These are phyloP conservation scores for Prunella himalayana DNA, from an alignment of 2,113 vertebrate species.

Conservation along the genomic window DNA sequence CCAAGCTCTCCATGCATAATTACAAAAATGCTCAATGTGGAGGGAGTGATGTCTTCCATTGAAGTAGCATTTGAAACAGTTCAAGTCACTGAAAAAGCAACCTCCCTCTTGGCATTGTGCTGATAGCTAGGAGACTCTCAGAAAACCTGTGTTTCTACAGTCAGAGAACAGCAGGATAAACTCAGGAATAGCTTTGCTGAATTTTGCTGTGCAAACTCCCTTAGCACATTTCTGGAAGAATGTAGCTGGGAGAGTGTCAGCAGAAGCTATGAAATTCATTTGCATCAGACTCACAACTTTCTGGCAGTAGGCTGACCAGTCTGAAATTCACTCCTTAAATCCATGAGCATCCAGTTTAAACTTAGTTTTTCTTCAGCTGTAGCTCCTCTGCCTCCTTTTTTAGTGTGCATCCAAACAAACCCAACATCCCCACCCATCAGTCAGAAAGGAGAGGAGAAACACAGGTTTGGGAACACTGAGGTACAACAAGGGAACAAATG, in stretches of 20 bases:
- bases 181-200: neutral
- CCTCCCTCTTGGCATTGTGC: neutral
- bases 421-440: neutral
- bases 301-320: neutral
- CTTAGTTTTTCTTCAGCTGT: neutral
- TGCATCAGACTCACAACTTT: neutral
- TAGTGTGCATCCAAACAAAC: neutral
- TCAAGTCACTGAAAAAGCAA: neutral
- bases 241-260: neutral
- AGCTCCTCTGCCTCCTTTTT: neutral
- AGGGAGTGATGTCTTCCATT: neutral
- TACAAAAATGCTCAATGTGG: fast-evolving
- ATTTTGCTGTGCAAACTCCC: neutral
- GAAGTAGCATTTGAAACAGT: neutral
- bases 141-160: neutral
- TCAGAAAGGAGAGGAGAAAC: neutral
- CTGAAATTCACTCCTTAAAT: conserved; percentile 3
- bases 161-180: neutral
- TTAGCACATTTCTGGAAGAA: neutral
- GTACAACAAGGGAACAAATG: neutral
- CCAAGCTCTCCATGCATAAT: neutral
- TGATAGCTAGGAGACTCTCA: neutral
- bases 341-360: neutral
- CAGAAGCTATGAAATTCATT: neutral
- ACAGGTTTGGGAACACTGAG: neutral